A percentile compares a stretch with the other conserved stretches of the same genome.
Evolutionary conservation across 2,113 vertebrate genomes (phyloP).

Genomic region (Scomber colias): DNA sequence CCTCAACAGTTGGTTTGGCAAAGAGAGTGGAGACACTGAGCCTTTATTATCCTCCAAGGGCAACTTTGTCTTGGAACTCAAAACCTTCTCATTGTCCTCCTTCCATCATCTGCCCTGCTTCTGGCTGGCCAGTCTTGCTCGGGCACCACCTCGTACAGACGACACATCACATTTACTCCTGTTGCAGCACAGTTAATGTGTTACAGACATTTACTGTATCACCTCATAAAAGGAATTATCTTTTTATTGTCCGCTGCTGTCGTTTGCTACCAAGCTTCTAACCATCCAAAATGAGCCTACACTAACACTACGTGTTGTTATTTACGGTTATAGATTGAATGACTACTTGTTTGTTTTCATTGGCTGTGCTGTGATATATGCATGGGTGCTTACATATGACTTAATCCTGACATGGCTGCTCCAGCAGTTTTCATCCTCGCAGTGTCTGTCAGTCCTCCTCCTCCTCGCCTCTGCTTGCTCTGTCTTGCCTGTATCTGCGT

Average conservation of each 20-base stretch:
- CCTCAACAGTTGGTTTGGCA: background rate
- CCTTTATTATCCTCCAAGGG: slow-evolving; percentile 1
- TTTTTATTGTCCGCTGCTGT: no score
- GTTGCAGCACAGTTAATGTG: background rate
- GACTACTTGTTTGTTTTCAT: background rate
- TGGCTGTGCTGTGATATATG: slow-evolving; percentile 17
- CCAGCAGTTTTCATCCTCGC: slow-evolving; percentile 37
- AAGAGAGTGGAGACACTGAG: background rate
- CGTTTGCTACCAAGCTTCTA: no score
- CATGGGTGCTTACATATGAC: slow-evolving; percentile 16
- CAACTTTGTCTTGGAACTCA: slow-evolving; percentile 1
- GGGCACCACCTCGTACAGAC: background rate
- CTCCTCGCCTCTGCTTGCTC: slow-evolving; percentile 59
- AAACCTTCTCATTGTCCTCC: slow-evolving; percentile 6
- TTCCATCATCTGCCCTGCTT: slow-evolving; percentile 23
- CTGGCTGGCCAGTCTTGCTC: slow-evolving; percentile 12
- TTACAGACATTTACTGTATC: background rate
- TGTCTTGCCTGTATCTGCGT: slow-evolving; percentile 74
- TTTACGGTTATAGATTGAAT: background rate
- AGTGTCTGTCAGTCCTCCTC: slow-evolving; percentile 22
- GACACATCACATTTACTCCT: background rate
- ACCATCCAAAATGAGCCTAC: no score
- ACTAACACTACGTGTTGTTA: background rate
- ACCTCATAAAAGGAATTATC: no score
- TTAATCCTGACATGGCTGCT: slow-evolving; percentile 17